phyloP scores from a whole-genome alignment of 2,797 vertebrate species.

The Mormyrops boulengeri region DNA sequence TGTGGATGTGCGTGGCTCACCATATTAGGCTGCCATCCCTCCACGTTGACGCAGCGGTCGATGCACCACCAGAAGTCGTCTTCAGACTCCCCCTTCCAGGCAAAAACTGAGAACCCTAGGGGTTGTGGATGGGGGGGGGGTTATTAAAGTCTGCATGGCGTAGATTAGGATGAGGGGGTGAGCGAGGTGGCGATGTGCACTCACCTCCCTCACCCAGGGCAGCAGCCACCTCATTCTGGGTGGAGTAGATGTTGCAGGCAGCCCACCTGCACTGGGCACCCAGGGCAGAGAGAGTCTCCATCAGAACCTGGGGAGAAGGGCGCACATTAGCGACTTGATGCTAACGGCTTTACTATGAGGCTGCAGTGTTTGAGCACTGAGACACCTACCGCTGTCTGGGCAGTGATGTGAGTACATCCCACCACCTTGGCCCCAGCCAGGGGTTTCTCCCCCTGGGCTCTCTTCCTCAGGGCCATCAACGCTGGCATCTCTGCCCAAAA shows the following conservation, averaged over 20 bases:
- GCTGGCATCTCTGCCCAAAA: slow-evolving; percentile 85
- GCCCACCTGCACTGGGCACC: slow-evolving; percentile 96
- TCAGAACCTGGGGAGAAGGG: slow-evolving; percentile 70
- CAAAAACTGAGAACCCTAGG: slow-evolving; percentile 90
- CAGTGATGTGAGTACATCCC: slow-evolving; percentile 96
- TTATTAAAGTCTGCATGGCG: neutral
- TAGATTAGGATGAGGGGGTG: neutral
- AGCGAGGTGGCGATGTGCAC: slow-evolving; percentile 22
- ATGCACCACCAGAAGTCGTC: slow-evolving; percentile 99
- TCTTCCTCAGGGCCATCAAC: slow-evolving; percentile 92
- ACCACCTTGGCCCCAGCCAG: slow-evolving; percentile 95
- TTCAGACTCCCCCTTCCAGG: slow-evolving; percentile 97
- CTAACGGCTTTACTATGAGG: neutral
- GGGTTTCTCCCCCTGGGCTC: slow-evolving; percentile 96
- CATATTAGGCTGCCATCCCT: slow-evolving; percentile 98
- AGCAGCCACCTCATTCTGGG: slow-evolving; percentile 93
- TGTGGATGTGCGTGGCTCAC: slow-evolving; percentile 44
- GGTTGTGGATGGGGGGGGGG: neutral
- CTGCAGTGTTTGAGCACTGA: neutral
- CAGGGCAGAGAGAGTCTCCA: slow-evolving; percentile 90
- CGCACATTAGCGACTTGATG: neutral
- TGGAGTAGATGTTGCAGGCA: slow-evolving; percentile 97
- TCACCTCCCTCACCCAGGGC: slow-evolving; percentile 88
- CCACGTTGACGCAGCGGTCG: slow-evolving; percentile 93
- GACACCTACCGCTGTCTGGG: slow-evolving; percentile 87